Conservation (phyloP, 2,888 invertebrate species). For the Tribolium freemani region DNA sequence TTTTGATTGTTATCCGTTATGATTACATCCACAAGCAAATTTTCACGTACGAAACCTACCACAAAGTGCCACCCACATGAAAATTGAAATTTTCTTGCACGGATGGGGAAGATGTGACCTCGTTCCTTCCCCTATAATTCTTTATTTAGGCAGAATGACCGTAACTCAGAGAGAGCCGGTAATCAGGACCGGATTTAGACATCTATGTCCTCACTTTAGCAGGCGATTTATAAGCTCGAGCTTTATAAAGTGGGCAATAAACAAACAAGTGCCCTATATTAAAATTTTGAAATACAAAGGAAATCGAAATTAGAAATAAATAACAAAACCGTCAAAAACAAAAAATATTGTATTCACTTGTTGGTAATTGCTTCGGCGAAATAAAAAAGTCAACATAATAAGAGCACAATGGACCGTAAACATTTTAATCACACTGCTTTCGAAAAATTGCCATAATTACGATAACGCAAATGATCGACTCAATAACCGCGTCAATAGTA, state of each 20-base stretch:
- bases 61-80: constrained; percentile 15
- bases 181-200: constrained; percentile 19
- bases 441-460: too few relatives aligned
- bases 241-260: neutral
- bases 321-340: too few relatives aligned
- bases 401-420: too few relatives aligned
- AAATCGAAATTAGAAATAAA: too few relatives aligned
- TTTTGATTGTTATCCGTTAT: constrained; percentile 23
- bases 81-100: constrained; percentile 20
- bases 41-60: constrained; percentile 14
- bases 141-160: constrained; percentile 28
- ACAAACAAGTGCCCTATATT: neutral
- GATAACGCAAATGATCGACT: too few relatives aligned
- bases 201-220: constrained; percentile 4
- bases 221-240: constrained; percentile 8
- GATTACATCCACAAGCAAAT: constrained; percentile 15
- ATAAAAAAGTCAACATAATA: too few relatives aligned
- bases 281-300: neutral
- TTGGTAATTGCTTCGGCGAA: too few relatives aligned
- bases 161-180: constrained; percentile 10
- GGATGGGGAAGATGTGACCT: constrained; percentile 10
- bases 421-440: too few relatives aligned
- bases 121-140: constrained; percentile 23
- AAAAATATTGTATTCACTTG: too few relatives aligned
- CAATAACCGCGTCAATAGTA: too few relatives aligned